These are phyloP conservation scores for Pogonocichla stellata DNA, from an alignment of 2,113 vertebrate species.

Conservation along the genomic window DNA sequence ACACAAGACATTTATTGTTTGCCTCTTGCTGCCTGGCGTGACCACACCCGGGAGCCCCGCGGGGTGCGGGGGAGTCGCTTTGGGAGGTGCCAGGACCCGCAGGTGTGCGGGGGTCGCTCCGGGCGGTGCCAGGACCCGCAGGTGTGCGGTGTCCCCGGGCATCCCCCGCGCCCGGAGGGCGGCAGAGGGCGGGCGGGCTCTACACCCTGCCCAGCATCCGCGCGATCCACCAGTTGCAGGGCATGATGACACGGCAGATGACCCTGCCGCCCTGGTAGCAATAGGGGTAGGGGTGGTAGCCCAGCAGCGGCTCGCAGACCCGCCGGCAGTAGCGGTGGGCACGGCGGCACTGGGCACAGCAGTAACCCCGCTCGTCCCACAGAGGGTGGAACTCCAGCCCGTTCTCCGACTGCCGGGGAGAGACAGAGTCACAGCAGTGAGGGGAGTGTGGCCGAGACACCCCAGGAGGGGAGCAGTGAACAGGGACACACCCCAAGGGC, in stretches of 20 bases:
- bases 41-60: background rate
- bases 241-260: constrained; percentile 95
- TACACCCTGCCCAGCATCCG: constrained; percentile 92
- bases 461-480: background rate
- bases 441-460: fast-evolving
- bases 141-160: no score
- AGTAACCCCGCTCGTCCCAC: constrained; percentile 89
- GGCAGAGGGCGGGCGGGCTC: background rate
- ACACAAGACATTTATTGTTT: constrained; percentile 53
- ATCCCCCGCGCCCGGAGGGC: background rate
- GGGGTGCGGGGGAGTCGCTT: background rate
- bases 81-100: background rate
- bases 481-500: background rate
- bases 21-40: background rate
- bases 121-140: no score
- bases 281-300: constrained; percentile 93
- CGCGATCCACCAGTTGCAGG: constrained; percentile 98
- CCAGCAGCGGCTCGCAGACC: constrained; percentile 88
- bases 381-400: constrained; percentile 89
- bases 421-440: fast-evolving
- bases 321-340: constrained; percentile 89
- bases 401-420: constrained; percentile 81
- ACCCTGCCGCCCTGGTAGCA: constrained; percentile 93
- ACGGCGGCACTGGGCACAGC: constrained; percentile 89
- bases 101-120: background rate